Percentiles rank a stretch among this genome's conserved stretches.
phyloP scores from a whole-genome alignment of 2,797 vertebrate species.

The Macrochelys suwanniensis region DNA sequence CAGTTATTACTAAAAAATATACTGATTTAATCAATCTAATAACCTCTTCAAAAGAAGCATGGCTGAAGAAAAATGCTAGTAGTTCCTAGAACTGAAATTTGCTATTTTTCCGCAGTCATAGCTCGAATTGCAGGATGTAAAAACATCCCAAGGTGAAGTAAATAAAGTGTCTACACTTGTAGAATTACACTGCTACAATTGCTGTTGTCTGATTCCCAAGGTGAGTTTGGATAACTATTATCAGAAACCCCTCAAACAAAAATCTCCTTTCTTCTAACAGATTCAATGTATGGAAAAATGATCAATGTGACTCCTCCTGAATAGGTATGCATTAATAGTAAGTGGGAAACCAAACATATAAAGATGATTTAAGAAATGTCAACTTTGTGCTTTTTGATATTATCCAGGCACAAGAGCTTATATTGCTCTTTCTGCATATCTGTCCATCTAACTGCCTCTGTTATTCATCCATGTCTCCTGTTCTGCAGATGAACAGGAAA shows the following conservation, averaged over 20 bases:
- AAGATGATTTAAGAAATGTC: slow-evolving; percentile 11
- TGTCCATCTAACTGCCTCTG: not conserved
- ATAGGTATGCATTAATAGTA: not conserved
- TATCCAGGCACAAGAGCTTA: slow-evolving; percentile 2
- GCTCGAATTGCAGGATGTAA: not conserved
- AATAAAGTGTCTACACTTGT: not conserved
- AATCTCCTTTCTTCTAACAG: not conserved
- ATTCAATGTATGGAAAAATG: not conserved
- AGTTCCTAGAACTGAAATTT: not conserved
- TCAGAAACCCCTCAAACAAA: not conserved
- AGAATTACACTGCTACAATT: not conserved
- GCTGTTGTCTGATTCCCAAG: not conserved
- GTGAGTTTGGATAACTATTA: not conserved
- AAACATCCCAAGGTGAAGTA: not conserved
- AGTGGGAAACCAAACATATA: not conserved
- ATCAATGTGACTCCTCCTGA: not conserved
- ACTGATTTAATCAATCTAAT: not conserved
- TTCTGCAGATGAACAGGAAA: not conserved
- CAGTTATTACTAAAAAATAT: not conserved
- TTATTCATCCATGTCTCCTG: not conserved
- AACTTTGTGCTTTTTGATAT: not conserved
- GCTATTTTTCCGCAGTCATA: not conserved
- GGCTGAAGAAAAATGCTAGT: not conserved
- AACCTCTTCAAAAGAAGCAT: not conserved
- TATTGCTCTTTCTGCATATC: not conserved